Conservation (phyloP, 2,888 invertebrate genomes). For the Allolobophora icterica region DNA sequence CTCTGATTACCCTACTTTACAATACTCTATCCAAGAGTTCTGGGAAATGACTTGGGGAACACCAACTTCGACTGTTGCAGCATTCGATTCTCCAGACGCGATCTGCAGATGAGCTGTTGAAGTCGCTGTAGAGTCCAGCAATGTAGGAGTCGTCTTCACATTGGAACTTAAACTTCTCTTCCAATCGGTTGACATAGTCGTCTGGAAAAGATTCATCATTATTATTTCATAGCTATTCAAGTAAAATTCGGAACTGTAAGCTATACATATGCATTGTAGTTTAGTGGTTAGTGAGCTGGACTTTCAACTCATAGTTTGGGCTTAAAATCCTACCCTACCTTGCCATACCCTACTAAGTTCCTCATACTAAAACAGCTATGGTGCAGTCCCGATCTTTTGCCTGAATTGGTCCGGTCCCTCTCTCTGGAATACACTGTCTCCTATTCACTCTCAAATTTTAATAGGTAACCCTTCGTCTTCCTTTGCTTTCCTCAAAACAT, state of each 20-base stretch:
- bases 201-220: not conserved
- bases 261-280: too few relatives aligned
- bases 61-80: conserved; percentile 13
- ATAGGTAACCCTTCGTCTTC: too few relatives aligned
- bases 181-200: conserved; percentile 23
- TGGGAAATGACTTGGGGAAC: not conserved
- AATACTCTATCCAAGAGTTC: not conserved
- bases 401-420: too few relatives aligned
- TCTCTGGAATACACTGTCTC: too few relatives aligned
- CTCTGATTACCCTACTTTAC: not conserved
- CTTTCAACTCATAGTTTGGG: not conserved
- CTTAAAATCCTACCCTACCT: not conserved
- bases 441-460: too few relatives aligned
- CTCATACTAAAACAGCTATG: too few relatives aligned
- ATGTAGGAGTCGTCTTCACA: not conserved
- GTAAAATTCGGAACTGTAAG: not conserved
- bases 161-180: conserved; percentile 5
- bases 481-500: too few relatives aligned
- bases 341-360: too few relatives aligned
- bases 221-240: not conserved
- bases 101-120: not conserved
- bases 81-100: conserved; percentile 19
- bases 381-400: too few relatives aligned
- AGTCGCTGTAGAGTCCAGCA: conserved; percentile 28
- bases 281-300: not conserved